phyloP scores from a whole-genome alignment of 2,797 vertebrate genomes.

The Eulemur albifrons region DNA sequence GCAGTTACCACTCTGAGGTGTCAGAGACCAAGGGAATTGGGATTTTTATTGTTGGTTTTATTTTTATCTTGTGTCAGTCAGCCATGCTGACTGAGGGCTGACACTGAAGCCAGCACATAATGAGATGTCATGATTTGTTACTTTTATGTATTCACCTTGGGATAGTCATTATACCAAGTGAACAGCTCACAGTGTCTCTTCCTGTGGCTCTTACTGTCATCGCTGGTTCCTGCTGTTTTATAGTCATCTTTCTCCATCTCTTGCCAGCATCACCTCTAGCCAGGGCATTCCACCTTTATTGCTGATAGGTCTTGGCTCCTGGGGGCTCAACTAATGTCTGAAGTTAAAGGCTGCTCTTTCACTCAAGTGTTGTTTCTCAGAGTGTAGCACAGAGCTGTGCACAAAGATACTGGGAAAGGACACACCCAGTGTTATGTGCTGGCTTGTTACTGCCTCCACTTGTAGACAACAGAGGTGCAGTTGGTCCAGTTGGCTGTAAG shows the following conservation, averaged over 20 bases:
- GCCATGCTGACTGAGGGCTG: slow-evolving; percentile 56
- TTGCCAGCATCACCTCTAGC: neutral
- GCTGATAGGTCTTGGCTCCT: neutral
- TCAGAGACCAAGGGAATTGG: neutral
- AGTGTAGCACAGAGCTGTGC: neutral
- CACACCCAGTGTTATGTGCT: neutral
- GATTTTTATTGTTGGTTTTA: slow-evolving; percentile 57
- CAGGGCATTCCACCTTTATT: slow-evolving; percentile 22
- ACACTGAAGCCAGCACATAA: slow-evolving; percentile 25
- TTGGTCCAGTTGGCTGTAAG: neutral
- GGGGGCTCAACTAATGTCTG: neutral
- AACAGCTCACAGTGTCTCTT: slow-evolving; percentile 25
- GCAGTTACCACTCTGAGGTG: slow-evolving; percentile 23
- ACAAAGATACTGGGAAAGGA: neutral
- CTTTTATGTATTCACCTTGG: slow-evolving; percentile 63
- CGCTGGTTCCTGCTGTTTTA: neutral
- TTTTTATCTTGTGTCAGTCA: slow-evolving; percentile 63
- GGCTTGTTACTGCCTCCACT: neutral
- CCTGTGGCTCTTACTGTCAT: neutral
- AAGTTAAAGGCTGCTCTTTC: neutral
- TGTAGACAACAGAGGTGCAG: neutral
- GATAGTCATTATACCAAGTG: slow-evolving; percentile 37
- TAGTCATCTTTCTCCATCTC: slow-evolving; percentile 16
- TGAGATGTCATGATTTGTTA: slow-evolving; percentile 41
- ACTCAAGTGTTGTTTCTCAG: neutral